A percentile compares a stretch with the other conserved stretches of the same genome.
Evolutionary conservation across 2,888 invertebrate species (phyloP).

Genomic region (Hololepta plana): DNA sequence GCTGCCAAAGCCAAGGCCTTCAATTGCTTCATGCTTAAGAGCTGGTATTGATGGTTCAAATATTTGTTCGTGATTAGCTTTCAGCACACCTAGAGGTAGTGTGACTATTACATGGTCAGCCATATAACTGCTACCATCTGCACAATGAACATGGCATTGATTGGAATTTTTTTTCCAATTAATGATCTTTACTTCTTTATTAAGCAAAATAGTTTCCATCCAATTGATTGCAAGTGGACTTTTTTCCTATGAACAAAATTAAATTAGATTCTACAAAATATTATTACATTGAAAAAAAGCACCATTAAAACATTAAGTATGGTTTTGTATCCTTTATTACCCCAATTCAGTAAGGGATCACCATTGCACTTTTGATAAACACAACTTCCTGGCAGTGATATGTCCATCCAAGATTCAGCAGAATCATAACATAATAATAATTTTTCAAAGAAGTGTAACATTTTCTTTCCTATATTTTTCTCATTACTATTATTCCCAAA

Average conservation of each 20-base stretch:
- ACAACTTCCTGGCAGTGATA: conserved; percentile 42
- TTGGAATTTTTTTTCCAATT: conserved; percentile 14
- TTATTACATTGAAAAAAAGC: conserved; percentile 8
- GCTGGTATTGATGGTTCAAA: conserved; percentile 38
- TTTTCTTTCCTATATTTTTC: conserved; percentile 12
- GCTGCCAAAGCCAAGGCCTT: conserved; percentile 41
- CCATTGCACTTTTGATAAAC: conserved; percentile 54
- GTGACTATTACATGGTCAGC: conserved; percentile 51
- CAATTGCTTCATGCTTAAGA: conserved; percentile 34
- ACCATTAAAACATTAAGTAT: conserved; percentile 53
- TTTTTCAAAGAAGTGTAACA: conserved; percentile 21
- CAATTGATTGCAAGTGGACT: no score
- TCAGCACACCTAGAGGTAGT: conserved; percentile 49
- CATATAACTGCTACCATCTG: conserved; percentile 31
- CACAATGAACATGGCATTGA: conserved; percentile 28
- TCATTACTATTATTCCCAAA: conserved; percentile 11
- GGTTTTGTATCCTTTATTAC: conserved; percentile 46
- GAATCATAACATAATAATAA: conserved; percentile 30
- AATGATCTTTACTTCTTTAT: conserved; percentile 21
- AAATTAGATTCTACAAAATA: conserved; percentile 2
- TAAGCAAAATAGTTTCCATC: conserved; percentile 19
- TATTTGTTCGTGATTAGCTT: conserved; percentile 31
- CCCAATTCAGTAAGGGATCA: conserved; percentile 53
- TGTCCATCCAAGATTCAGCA: conserved; percentile 43
- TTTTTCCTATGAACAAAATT: conserved; percentile 16